Percentiles rank a stretch among this genome's conserved stretches.
Evolutionary conservation across 2,888 invertebrate species (phyloP).

Genomic region (Rhamnusium bicolor): DNA sequence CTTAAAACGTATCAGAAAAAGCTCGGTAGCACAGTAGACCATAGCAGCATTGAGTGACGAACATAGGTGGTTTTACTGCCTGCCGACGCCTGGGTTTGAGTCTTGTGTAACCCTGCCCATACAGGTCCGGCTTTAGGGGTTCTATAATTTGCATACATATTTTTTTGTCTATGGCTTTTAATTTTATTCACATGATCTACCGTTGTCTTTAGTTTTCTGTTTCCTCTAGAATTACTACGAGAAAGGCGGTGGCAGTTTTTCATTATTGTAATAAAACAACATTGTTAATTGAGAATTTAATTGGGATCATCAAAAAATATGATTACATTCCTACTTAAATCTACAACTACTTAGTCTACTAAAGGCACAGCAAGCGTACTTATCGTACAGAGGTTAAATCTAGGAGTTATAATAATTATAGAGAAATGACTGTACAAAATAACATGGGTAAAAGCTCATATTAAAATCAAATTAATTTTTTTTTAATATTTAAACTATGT

Average conservation of each 20-base stretch:
- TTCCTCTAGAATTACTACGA: too few relatives aligned
- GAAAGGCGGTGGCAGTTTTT: neutral
- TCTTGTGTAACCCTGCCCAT: too few relatives aligned
- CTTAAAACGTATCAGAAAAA: too few relatives aligned
- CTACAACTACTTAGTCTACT: constrained; percentile 65
- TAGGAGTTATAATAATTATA: constrained; percentile 52
- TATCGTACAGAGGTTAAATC: constrained; percentile 67
- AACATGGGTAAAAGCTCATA: constrained; percentile 51
- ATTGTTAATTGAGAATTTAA: constrained; percentile 49
- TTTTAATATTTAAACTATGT: constrained; percentile 45
- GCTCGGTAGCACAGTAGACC: too few relatives aligned
- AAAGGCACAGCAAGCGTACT: constrained; percentile 72
- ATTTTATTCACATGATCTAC: too few relatives aligned
- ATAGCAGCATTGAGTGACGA: too few relatives aligned
- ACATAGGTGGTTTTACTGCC: too few relatives aligned
- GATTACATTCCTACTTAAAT: constrained; percentile 67
- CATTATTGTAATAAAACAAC: constrained; percentile 4
- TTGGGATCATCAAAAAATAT: constrained; percentile 67
- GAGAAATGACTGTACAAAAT: constrained; percentile 60
- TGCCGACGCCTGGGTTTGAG: too few relatives aligned
- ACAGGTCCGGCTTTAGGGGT: too few relatives aligned
- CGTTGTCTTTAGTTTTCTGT: too few relatives aligned
- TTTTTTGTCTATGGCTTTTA: too few relatives aligned
- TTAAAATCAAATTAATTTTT: constrained; percentile 42
- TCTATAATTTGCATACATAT: too few relatives aligned